Evolutionary conservation across 2,113 vertebrate species (phyloP).

Genomic region (Bufo gargarizans): DNA sequence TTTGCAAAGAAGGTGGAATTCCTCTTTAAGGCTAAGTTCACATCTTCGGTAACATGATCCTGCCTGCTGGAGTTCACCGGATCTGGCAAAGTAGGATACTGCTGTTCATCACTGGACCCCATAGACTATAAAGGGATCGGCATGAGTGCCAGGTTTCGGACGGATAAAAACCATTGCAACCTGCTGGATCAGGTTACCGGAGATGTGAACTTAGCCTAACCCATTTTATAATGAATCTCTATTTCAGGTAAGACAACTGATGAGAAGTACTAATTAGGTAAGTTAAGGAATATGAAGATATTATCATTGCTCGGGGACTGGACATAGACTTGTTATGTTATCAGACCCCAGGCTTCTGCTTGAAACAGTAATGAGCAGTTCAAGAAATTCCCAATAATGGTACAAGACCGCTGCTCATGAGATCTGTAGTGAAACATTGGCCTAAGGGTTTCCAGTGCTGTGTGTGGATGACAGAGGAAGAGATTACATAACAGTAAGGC

Average conservation of each 20-base stretch:
- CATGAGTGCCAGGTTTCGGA: too few species aligned
- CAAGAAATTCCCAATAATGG: neutral
- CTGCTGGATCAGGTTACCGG: too few species aligned
- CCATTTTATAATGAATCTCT: neutral
- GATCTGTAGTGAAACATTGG: slow-evolving; percentile 4
- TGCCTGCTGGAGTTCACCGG: too few species aligned
- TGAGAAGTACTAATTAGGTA: neutral
- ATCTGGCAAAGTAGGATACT: too few species aligned
- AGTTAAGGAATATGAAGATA: neutral
- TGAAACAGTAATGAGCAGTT: slow-evolving; percentile 10
- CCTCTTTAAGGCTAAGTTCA: neutral
- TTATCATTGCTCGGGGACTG: neutral
- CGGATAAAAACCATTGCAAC: too few species aligned
- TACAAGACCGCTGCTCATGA: neutral
- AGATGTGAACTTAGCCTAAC: neutral
- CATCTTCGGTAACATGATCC: too few species aligned
- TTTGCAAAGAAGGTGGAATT: neutral
- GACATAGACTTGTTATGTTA: neutral
- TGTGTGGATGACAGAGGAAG: neutral
- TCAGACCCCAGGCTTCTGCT: neutral
- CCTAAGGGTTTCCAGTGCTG: neutral
- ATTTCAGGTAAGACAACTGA: neutral
- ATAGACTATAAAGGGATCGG: too few species aligned
- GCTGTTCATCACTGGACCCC: too few species aligned
- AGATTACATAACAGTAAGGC: slow-evolving; percentile 10